Evolutionary conservation across 2,113 vertebrate species (phyloP).

Genomic region (Cyprinus carpio): DNA sequence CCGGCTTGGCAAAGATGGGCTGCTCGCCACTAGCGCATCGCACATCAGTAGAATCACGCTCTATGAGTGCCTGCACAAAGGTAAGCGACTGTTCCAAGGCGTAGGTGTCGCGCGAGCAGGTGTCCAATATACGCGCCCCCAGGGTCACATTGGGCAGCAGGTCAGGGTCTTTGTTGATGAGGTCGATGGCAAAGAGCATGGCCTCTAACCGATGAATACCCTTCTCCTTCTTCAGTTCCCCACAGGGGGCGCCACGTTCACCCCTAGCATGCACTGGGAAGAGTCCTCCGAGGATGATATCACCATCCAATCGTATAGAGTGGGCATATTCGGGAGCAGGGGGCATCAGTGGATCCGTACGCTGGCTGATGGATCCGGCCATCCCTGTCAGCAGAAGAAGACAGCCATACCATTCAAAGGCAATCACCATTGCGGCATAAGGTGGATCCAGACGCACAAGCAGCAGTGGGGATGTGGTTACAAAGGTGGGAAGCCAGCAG

Average conservation of each 20-base stretch:
- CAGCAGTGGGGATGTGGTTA: constrained; percentile 54
- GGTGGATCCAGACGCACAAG: constrained; percentile 17
- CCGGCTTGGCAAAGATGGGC: constrained; percentile 92
- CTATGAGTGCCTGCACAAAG: constrained; percentile 94
- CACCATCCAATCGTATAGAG: constrained; percentile 94
- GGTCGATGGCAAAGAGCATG: constrained; percentile 96
- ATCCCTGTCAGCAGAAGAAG: constrained; percentile 83
- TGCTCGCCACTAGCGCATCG: constrained; percentile 92
- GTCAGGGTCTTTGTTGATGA: constrained; percentile 96
- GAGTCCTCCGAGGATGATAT: constrained; percentile 93
- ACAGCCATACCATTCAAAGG: constrained; percentile 75
- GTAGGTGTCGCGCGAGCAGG: constrained; percentile 93
- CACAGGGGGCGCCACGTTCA: constrained; percentile 90
- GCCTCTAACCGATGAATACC: constrained; percentile 96
- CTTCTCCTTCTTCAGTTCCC: constrained; percentile 97
- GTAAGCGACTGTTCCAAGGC: constrained; percentile 92
- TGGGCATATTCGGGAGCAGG: constrained; percentile 86
- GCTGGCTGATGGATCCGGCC: constrained; percentile 77
- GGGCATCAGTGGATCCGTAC: constrained; percentile 73
- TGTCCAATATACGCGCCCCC: constrained; percentile 93
- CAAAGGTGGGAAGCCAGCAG: constrained; percentile 23
- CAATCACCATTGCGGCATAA: constrained; percentile 77
- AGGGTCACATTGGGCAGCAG: constrained; percentile 92
- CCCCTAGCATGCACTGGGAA: constrained; percentile 95
- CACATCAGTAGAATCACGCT: constrained; percentile 89